Evolutionary conservation across 1,140 invertebrate genomes (phyloP), one percentile per base, ranked within the genome.

Genomic region (Caenorhabditis tropicalis): DNA sequence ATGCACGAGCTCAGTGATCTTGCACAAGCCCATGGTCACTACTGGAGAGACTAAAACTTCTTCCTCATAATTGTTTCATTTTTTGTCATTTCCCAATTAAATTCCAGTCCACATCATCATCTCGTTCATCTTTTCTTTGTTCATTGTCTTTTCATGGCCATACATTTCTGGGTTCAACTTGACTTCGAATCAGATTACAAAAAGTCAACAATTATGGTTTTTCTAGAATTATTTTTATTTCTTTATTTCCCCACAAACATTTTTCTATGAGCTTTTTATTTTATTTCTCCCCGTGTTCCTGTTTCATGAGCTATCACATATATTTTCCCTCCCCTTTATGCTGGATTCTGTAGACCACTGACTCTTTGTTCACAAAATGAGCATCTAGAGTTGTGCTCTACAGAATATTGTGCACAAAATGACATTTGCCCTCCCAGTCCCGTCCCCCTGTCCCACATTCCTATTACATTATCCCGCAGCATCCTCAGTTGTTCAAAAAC

Each of bases 1-100:
- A 80, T 85, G 74, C 74, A 80, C 24, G 83, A 85, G 79, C 29
- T 85, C 56, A 81, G 24, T 29, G 83, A 85, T 21, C 36, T 82
- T 33, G 21, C 74, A 46, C 83, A 51, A 81, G 27, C 29, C 48
- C 65, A 79, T 31, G 81, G 60, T 27, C 53, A 81, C n/a, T 81
- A 85, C 39, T 65, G 79, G 53, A 39, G 83, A 53, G 19, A 19
- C 43, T 80, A 81, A 46, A 31, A 27, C 19, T 33, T 33, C 33
- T 33, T 24, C 60, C 24, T 43, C 31, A 19, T 10, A 60, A 29
- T 46, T 27, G 48, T 46, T 83, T 12, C 49, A n/a, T 31, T 83
- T 70, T n/a, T 36, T 21, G 16, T 60, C 36, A 65, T 33, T 65
- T 65, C 12, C 43, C 82, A 83, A 15, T n/a, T n/a, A n/a, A n/a